A percentile compares a stretch with the other conserved stretches of the same genome.
phyloP scores from a whole-genome alignment of 2,113 vertebrate genomes.

The Embiotoca jacksoni region DNA sequence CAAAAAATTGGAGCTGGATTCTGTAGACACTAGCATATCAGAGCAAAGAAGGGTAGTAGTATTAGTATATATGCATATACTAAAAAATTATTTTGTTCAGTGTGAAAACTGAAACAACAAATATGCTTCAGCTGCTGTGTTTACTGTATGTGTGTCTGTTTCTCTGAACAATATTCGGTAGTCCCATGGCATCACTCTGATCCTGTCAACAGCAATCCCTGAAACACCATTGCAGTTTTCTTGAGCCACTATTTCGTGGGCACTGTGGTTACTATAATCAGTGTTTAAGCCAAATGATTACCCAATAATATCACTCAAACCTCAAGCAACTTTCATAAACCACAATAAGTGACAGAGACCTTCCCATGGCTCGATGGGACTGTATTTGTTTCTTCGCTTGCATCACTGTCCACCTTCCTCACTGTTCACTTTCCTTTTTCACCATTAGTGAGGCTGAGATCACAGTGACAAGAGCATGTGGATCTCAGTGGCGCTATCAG shows the following conservation, averaged over 20 bases:
- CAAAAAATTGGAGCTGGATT: conserved; percentile 51
- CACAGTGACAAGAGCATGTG: conserved; percentile 42
- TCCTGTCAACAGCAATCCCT: conserved; percentile 62
- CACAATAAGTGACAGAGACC: conserved; percentile 35
- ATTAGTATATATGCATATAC: conserved; percentile 25
- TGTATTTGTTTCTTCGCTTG: conserved; percentile 56
- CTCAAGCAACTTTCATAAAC: conserved; percentile 34
- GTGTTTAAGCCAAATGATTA: conserved; percentile 51
- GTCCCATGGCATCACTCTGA: conserved; percentile 48
- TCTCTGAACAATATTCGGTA: conserved; percentile 40
- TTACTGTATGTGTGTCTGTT: conserved; percentile 10
- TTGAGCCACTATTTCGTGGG: conserved; percentile 47
- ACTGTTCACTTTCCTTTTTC: conserved; percentile 46
- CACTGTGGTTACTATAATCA: conserved; percentile 44
- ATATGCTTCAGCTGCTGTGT: not conserved
- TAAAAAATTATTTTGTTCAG: not conserved
- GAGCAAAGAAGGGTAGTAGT: conserved; percentile 14
- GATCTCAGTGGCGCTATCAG: conserved; percentile 65
- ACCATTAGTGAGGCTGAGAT: conserved; percentile 57
- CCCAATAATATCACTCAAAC: conserved; percentile 36
- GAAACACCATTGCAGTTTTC: conserved; percentile 30
- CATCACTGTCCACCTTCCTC: conserved; percentile 45
- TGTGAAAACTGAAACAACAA: not conserved
- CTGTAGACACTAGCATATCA: conserved; percentile 31
- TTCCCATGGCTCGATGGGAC: conserved; percentile 27